Conservation (phyloP, 2,888 invertebrate species). For the Cryptocephalus primarius region DNA sequence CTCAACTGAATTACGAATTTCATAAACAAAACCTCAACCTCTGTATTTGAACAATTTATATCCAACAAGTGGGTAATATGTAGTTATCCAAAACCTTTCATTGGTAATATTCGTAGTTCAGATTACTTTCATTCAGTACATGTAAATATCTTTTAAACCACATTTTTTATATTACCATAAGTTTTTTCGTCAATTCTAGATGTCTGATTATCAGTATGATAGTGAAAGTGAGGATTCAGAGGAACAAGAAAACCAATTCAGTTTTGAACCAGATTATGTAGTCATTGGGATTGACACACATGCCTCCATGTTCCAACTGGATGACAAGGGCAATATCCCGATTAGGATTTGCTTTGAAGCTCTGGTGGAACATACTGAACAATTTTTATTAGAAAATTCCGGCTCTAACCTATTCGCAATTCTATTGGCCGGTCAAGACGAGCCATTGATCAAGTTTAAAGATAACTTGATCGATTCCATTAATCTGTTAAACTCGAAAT, state of each 20-base stretch:
- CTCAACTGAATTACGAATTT: too few species aligned
- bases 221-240: not conserved
- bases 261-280: slow-evolving; percentile 22
- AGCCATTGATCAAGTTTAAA: slow-evolving; percentile 16
- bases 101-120: too few species aligned
- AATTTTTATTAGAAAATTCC: slow-evolving; percentile 17
- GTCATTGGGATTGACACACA: slow-evolving; percentile 27
- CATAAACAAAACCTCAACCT: too few species aligned
- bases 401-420: slow-evolving; percentile 23
- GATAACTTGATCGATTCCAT: slow-evolving; percentile 19
- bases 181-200: not conserved
- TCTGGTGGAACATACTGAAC: slow-evolving; percentile 20
- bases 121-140: too few species aligned
- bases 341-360: slow-evolving; percentile 23
- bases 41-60: too few species aligned
- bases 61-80: too few species aligned
- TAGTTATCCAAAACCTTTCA: too few species aligned
- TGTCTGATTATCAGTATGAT: not conserved
- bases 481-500: slow-evolving; percentile 19
- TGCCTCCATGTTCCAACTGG: slow-evolving; percentile 21
- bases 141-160: too few species aligned
- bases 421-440: slow-evolving; percentile 18
- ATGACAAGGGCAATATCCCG: slow-evolving; percentile 13
- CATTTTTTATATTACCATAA: too few species aligned
- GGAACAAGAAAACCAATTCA: slow-evolving; percentile 10